Conservation (phyloP, 2,888 invertebrate species). For the Plusia festucae region DNA sequence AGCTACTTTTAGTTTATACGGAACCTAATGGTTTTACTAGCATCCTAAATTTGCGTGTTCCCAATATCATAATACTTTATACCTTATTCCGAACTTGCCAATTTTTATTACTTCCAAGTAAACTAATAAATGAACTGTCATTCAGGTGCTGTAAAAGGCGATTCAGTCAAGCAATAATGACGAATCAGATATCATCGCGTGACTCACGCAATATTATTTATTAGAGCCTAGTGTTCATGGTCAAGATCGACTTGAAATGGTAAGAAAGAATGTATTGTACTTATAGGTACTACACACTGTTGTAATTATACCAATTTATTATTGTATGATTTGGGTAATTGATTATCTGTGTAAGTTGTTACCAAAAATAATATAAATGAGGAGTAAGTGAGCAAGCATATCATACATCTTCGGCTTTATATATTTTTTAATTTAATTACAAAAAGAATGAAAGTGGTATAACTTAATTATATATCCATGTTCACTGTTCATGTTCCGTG, state of each 20-base stretch:
- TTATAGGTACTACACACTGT: too few relatives aligned
- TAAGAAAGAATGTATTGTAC: not conserved
- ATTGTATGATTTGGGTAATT: too few relatives aligned
- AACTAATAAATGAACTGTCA: slow-evolving; percentile 35
- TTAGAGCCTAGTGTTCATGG: not conserved
- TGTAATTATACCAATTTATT: too few relatives aligned
- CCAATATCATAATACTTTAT: slow-evolving; percentile 1
- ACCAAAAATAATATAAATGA: too few relatives aligned
- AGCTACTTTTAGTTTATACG: not conserved
- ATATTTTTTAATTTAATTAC: too few relatives aligned
- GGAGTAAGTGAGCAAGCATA: too few relatives aligned
- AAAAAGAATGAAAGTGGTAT: too few relatives aligned
- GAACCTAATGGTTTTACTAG: not conserved
- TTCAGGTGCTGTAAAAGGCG: not conserved
- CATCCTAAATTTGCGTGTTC: not conserved
- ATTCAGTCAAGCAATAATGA: not conserved
- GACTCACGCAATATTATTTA: slow-evolving; percentile 25
- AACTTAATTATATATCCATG: too few relatives aligned
- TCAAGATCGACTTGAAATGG: not conserved
- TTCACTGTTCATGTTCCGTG: slow-evolving; percentile 18
- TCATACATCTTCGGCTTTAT: too few relatives aligned
- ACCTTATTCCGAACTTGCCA: not conserved
- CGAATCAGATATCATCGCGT: slow-evolving; percentile 19
- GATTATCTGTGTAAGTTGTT: too few relatives aligned
- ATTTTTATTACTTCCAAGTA: slow-evolving; percentile 17